Conservation (phyloP, 1,140 invertebrate species). For the Oedothorax gibbosus region DNA sequence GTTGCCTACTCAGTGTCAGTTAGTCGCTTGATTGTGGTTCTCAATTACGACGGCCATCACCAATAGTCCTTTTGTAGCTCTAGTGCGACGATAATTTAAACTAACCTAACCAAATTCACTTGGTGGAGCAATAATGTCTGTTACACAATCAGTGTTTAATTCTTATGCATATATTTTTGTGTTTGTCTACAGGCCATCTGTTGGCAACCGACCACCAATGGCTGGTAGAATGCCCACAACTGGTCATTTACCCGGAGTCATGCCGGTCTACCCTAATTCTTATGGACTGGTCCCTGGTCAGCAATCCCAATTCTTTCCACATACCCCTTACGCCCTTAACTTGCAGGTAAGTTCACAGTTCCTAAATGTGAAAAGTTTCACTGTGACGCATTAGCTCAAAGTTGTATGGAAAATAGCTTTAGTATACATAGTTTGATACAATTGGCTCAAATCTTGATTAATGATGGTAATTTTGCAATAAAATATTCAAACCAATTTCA, state of each 20-base stretch:
- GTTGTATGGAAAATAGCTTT: not conserved
- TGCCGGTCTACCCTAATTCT: slow-evolving; percentile 15
- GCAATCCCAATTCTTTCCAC: not conserved
- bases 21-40: too few relatives aligned
- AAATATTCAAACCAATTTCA: too few relatives aligned
- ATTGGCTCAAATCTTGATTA: not conserved
- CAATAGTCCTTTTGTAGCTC: too few relatives aligned
- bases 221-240: slow-evolving; percentile 30
- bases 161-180: not conserved
- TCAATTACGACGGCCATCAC: too few relatives aligned
- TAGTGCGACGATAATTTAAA: too few relatives aligned
- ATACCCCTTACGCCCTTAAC: not conserved
- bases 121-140: not conserved
- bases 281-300: slow-evolving; percentile 27
- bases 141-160: not conserved
- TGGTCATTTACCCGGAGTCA: not conserved
- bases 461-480: not conserved
- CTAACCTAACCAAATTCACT: not conserved
- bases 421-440: not conserved
- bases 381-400: not conserved
- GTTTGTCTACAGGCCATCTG: not conserved
- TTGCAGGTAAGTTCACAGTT: not conserved
- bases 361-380: not conserved
- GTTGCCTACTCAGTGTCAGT: too few relatives aligned
- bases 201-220: slow-evolving; percentile 25